phyloP scores from a whole-genome alignment of 2,113 vertebrate species.

The Oryzias celebensis region DNA sequence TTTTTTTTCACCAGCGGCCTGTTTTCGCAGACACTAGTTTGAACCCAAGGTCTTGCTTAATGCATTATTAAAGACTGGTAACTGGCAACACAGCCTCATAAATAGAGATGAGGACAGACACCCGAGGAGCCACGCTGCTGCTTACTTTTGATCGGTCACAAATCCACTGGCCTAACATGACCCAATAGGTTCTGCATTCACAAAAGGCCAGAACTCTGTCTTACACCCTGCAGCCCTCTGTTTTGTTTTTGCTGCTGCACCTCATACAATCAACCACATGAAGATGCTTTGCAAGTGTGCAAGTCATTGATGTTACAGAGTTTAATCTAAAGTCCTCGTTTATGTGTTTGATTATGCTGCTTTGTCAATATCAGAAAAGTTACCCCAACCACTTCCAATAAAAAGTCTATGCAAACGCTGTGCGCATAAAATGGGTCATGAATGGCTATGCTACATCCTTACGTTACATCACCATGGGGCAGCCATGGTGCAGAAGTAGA shows the following conservation, averaged over 20 bases:
- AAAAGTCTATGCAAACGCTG: no score
- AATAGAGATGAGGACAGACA: conserved; percentile 74
- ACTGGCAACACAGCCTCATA: conserved; percentile 72
- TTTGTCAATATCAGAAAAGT: no score
- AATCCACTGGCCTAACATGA: conserved; percentile 59
- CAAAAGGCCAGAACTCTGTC: conserved; percentile 2
- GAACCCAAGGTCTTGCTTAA: conserved; percentile 71
- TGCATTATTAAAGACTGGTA: conserved; percentile 78
- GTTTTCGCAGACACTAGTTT: conserved; percentile 67
- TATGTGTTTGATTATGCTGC: no score
- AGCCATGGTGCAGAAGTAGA: no score
- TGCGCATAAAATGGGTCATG: no score
- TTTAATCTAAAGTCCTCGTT: not conserved
- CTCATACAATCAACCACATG: conserved; percentile 18
- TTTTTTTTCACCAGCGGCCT: conserved; percentile 43
- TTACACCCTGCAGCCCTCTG: conserved; percentile 7
- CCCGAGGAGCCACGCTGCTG: conserved; percentile 54
- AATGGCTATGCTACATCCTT: no score
- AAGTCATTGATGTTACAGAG: conserved; percentile 19
- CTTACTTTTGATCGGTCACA: conserved; percentile 67
- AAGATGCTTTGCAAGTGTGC: conserved; percentile 5
- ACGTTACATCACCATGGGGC: no score
- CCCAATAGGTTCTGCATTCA: conserved; percentile 52
- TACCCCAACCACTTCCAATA: no score
- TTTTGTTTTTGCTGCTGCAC: conserved; percentile 18